These are phyloP conservation scores for Epinotia nisella DNA, from an alignment of 2,888 invertebrate genomes.

Conservation along the genomic window DNA sequence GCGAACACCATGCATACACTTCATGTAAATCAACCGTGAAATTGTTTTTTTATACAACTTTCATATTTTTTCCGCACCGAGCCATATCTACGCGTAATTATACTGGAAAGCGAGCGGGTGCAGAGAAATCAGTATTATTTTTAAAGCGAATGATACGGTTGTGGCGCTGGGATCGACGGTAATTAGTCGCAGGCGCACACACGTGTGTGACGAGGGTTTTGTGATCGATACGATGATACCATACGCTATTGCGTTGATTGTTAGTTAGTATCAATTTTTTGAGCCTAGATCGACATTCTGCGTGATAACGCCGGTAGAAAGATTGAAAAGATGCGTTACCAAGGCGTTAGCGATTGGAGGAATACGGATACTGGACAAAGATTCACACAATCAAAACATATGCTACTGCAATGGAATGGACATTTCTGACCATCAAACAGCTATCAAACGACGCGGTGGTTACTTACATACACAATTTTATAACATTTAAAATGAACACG, in stretches of 20 bases:
- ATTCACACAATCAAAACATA: too few relatives aligned
- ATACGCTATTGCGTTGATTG: conserved; percentile 2
- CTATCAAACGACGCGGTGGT: too few relatives aligned
- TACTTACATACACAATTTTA: too few relatives aligned
- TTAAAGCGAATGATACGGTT: conserved; percentile 44
- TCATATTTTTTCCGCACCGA: conserved; percentile 49
- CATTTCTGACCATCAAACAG: too few relatives aligned
- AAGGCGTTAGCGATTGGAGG: background rate
- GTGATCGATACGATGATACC: conserved; percentile 20
- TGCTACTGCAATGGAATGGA: too few relatives aligned
- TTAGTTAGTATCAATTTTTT: background rate
- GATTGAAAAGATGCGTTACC: background rate
- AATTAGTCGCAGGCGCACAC: conserved; percentile 35
- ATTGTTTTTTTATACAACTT: conserved; percentile 49
- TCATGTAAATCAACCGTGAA: conserved; percentile 48
- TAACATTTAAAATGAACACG: too few relatives aligned
- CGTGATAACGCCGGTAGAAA: background rate
- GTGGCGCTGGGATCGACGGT: conserved; percentile 31
- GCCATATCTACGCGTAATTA: conserved; percentile 51
- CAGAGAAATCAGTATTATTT: conserved; percentile 49
- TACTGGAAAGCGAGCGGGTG: conserved; percentile 51
- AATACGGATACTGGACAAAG: background rate
- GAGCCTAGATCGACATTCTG: background rate
- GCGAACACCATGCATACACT: conserved; percentile 28
- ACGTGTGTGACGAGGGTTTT: conserved; percentile 24